phyloP scores from a whole-genome alignment of 2,888 invertebrate species.

The Conus canariensis region DNA sequence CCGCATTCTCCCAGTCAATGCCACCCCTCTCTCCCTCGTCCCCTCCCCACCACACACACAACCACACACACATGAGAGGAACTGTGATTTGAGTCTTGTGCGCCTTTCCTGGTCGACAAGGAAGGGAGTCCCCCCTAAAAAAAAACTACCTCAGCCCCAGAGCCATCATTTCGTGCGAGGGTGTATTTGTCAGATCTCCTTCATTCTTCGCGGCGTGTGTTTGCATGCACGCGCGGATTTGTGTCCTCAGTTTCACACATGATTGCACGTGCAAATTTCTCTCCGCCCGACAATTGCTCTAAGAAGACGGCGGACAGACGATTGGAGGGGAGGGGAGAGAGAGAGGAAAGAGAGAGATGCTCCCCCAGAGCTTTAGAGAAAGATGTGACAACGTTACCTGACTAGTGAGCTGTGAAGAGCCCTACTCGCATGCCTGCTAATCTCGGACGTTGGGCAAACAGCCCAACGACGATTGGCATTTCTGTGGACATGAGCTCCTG shows the following conservation, averaged over 20 bases:
- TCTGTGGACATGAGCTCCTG: background rate
- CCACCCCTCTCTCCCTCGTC: too few relatives aligned
- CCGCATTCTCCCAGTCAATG: background rate
- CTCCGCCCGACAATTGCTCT: background rate
- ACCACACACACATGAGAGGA: background rate
- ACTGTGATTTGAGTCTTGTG: too few relatives aligned
- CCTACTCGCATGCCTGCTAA: background rate
- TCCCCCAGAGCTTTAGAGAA: background rate
- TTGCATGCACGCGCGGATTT: constrained; percentile 15
- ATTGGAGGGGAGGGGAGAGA: background rate
- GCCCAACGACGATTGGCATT: background rate
- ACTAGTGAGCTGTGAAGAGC: background rate
- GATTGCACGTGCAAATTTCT: constrained; percentile 23
- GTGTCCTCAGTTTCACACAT: constrained; percentile 5
- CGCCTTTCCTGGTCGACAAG: too few relatives aligned
- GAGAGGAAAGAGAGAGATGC: background rate
- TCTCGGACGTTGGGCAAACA: background rate
- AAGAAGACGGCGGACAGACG: background rate
- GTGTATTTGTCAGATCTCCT: background rate
- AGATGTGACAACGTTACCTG: background rate
- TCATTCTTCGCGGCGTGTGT: background rate
- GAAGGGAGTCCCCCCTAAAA: too few relatives aligned
- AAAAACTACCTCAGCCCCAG: background rate
- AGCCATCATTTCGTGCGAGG: constrained; percentile 6
- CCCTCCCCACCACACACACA: background rate